A percentile compares a stretch with the other conserved stretches of the same genome.
Evolutionary conservation across 2,888 invertebrate genomes (phyloP).

Genomic region (Lepidonotus clava): DNA sequence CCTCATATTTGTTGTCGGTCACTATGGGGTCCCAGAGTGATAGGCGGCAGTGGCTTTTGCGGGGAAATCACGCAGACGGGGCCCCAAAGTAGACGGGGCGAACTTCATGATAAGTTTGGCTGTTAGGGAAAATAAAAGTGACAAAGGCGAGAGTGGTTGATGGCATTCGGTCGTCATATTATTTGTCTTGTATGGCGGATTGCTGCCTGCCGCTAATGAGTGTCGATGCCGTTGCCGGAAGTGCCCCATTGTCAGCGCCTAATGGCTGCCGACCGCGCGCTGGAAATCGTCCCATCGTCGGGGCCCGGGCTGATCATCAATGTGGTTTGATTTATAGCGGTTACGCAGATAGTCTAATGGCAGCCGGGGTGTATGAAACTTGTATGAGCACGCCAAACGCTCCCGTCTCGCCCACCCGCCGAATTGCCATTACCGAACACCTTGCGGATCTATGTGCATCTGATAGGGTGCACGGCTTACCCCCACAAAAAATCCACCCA

Average conservation of each 20-base stretch:
- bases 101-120: conserved; percentile 30
- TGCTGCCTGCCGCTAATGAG: background rate
- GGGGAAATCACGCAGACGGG: no score
- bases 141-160: conserved; percentile 45
- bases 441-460: background rate
- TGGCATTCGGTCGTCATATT: conserved; percentile 39
- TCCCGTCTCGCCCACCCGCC: background rate
- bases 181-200: conserved; percentile 35
- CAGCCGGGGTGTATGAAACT: conserved; percentile 12
- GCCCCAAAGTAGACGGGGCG: no score
- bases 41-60: no score
- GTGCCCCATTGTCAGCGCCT: conserved; percentile 24
- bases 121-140: conserved; percentile 46
- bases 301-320: conserved; percentile 29
- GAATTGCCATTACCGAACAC: background rate
- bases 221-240: conserved; percentile 36
- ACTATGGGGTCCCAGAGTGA: no score
- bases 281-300: conserved; percentile 1
- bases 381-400: background rate
- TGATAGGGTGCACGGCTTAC: background rate
- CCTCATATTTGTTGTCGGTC: no score
- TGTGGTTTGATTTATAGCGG: conserved; percentile 33
- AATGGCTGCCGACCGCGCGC: conserved; percentile 34
- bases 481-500: no score
- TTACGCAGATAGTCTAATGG: conserved; percentile 45